These are phyloP conservation scores for Phoxinus dragarum DNA, from an alignment of 2,797 vertebrate genomes.

Conservation along the genomic window DNA sequence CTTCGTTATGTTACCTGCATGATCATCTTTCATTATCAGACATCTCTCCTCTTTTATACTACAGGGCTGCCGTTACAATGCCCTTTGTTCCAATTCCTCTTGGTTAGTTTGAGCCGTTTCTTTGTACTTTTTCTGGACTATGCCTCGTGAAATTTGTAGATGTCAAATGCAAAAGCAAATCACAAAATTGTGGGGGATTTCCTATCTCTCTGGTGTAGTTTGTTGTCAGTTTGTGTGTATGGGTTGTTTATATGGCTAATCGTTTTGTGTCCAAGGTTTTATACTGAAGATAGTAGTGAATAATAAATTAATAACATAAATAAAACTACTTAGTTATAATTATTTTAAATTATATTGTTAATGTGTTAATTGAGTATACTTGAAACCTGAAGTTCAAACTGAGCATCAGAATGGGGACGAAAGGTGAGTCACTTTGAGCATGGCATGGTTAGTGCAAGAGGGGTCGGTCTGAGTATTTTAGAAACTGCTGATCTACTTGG, in stretches of 20 bases:
- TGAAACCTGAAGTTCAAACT: not conserved
- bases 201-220: not conserved
- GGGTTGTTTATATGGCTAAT: not conserved
- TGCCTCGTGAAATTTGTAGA: not conserved
- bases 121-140: not conserved
- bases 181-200: not conserved
- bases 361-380: not conserved
- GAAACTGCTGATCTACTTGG: not conserved
- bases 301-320: not conserved
- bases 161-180: constrained; percentile 12
- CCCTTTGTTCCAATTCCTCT: constrained; percentile 1
- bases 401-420: not conserved
- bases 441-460: not conserved
- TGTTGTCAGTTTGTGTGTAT: not conserved
- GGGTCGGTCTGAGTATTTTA: not conserved
- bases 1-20: constrained; percentile 25
- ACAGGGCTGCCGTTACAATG: constrained; percentile 13
- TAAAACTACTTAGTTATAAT: not conserved
- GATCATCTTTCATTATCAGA: constrained; percentile 39
- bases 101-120: not conserved
- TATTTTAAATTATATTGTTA: not conserved
- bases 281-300: not conserved
- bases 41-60: constrained; percentile 7
- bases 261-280: not conserved
- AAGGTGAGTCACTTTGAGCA: not conserved